A percentile compares a stretch with the other conserved stretches of the same genome.
phyloP scores from a whole-genome alignment of 2,113 vertebrate species.

The Eleginops maclovinus region DNA sequence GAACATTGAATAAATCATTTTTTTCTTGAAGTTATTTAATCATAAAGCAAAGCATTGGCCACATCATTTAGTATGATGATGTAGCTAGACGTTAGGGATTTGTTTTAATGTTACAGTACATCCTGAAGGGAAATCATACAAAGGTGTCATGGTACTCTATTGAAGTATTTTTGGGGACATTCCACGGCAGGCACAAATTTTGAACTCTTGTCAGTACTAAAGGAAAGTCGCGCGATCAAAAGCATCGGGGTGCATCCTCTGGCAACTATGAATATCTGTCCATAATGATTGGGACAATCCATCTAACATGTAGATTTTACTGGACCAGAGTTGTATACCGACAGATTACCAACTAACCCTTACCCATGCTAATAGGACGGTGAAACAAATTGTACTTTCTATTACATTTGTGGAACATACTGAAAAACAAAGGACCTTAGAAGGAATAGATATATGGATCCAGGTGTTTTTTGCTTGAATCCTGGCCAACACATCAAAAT shows the following conservation, averaged over 20 bases:
- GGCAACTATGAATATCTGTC: no score
- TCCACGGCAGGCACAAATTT: background rate
- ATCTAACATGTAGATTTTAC: no score
- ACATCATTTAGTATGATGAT: background rate
- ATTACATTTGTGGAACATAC: background rate
- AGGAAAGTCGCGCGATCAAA: background rate
- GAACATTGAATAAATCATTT: background rate
- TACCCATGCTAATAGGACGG: background rate
- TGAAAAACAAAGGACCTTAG: background rate
- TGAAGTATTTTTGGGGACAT: background rate
- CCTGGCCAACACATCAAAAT: conserved; percentile 50
- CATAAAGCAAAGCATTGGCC: background rate
- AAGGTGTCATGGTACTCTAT: no score
- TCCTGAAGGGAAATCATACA: no score
- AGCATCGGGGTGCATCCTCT: no score
- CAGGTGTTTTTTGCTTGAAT: conserved; percentile 30
- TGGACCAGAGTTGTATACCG: background rate
- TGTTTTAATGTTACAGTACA: background rate
- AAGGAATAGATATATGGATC: background rate
- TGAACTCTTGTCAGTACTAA: background rate
- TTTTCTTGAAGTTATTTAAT: background rate
- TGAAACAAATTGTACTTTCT: background rate
- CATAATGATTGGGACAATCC: no score
- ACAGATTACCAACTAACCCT: background rate
- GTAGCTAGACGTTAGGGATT: background rate